phyloP scores from a whole-genome alignment of 2,797 vertebrate species.

The Balearica regulorum region DNA sequence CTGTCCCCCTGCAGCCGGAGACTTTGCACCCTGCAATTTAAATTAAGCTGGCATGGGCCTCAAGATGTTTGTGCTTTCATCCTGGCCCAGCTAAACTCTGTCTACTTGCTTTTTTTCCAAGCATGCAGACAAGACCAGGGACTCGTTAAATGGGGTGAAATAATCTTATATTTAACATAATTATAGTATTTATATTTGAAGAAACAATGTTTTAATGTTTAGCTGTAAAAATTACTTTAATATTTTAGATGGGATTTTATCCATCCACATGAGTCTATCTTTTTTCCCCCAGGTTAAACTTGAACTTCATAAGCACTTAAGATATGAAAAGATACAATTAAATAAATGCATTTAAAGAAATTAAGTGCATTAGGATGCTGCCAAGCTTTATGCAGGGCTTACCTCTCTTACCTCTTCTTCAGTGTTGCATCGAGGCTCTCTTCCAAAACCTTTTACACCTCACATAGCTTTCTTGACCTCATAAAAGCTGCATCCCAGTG shows the following conservation, averaged over 20 bases:
- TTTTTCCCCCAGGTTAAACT: not conserved
- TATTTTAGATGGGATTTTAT: slow-evolving; percentile 4
- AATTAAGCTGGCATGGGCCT: not conserved
- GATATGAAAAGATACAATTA: slow-evolving; percentile 9
- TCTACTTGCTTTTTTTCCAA: not conserved
- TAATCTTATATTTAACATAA: not conserved
- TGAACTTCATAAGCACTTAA: not conserved
- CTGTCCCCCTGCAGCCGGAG: not conserved
- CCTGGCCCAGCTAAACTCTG: not conserved
- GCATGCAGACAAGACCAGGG: not conserved
- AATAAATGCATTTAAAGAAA: not conserved
- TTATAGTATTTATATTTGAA: not conserved
- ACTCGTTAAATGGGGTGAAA: not conserved
- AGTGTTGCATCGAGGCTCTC: not conserved
- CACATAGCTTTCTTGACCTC: fast-evolving
- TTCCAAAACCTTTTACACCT: not conserved
- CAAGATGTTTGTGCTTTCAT: not conserved
- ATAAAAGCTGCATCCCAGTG: not conserved
- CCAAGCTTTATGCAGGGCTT: not conserved
- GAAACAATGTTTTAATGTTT: not conserved
- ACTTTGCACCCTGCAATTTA: not conserved
- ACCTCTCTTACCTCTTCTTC: not conserved
- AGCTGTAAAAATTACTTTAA: not conserved
- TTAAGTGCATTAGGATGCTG: not conserved
- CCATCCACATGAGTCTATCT: not conserved